Conservation (phyloP, 2,888 invertebrate species). For the Rhodophaea formosa region DNA sequence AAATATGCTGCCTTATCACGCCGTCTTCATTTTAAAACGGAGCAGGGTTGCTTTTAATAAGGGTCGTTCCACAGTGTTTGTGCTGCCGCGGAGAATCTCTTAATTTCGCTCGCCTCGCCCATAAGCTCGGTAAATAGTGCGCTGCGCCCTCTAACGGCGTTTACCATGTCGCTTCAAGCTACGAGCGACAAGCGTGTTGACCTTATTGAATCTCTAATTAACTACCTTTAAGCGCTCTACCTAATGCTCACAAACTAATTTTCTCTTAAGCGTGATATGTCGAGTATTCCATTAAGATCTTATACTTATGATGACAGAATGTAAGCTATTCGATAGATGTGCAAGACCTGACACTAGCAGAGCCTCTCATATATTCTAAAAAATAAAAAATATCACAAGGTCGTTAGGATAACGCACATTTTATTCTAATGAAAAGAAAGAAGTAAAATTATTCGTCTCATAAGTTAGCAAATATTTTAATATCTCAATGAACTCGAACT, state of each 20-base stretch:
- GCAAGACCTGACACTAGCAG: too few species aligned
- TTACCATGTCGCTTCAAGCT: conserved; percentile 32
- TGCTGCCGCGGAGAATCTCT: conserved; percentile 62
- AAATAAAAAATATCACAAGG: too few species aligned
- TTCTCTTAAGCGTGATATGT: neutral
- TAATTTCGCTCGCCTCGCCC: conserved; percentile 63
- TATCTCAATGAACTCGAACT: neutral
- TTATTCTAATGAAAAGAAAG: too few species aligned
- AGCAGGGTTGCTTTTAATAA: conserved; percentile 56
- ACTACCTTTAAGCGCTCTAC: neutral
- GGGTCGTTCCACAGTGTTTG: conserved; percentile 65
- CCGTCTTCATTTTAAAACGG: conserved; percentile 66
- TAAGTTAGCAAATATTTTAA: too few species aligned
- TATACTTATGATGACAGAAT: neutral
- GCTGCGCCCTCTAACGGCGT: conserved; percentile 40
- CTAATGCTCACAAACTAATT: neutral
- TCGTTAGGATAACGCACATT: too few species aligned
- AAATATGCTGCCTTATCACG: conserved; percentile 46
- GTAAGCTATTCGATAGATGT: too few species aligned
- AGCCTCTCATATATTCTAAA: too few species aligned
- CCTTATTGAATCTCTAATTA: conserved; percentile 19
- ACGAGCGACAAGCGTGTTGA: conserved; percentile 24
- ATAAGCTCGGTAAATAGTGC: conserved; percentile 57
- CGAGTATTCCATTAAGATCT: neutral
- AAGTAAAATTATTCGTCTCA: too few species aligned